phyloP scores from a whole-genome alignment of 2,888 invertebrate species.

The Orthosia incerta region DNA sequence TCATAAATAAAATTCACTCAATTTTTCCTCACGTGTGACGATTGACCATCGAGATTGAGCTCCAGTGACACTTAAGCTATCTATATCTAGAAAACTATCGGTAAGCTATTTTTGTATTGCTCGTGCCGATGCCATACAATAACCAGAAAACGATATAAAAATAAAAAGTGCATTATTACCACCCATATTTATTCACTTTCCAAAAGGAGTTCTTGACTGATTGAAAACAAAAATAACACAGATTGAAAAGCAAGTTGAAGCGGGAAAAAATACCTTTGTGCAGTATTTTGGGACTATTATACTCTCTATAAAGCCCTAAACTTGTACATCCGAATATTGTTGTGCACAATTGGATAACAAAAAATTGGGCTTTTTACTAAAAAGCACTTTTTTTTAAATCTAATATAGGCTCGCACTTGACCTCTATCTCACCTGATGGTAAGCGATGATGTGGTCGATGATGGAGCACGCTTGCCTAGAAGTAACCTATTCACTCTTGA shows the following conservation, averaged over 20 bases:
- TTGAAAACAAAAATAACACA: not conserved
- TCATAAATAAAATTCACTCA: not conserved
- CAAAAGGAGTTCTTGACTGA: not conserved
- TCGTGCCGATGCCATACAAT: not conserved
- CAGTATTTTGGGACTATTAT: not conserved
- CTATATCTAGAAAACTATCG: not conserved
- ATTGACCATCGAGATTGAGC: not conserved
- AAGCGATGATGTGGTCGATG: too few species aligned
- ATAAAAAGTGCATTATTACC: too few species aligned
- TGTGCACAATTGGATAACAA: not conserved
- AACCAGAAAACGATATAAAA: not conserved
- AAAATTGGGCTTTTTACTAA: not conserved
- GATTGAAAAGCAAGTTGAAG: not conserved
- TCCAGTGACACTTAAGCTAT: not conserved
- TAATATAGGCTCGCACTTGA: too few species aligned
- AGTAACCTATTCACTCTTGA: too few species aligned
- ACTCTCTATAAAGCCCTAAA: not conserved
- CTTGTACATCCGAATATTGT: not conserved
- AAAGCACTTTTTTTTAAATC: too few species aligned
- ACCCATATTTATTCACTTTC: too few species aligned
- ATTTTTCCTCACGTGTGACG: not conserved
- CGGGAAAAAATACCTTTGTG: not conserved
- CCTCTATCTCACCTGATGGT: too few species aligned
- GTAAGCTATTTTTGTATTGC: constrained; percentile 11
- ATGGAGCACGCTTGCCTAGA: too few species aligned